These are phyloP conservation scores for Basileuterus tristriatus DNA, from an alignment of 2,797 vertebrate genomes.

Conservation along the genomic window DNA sequence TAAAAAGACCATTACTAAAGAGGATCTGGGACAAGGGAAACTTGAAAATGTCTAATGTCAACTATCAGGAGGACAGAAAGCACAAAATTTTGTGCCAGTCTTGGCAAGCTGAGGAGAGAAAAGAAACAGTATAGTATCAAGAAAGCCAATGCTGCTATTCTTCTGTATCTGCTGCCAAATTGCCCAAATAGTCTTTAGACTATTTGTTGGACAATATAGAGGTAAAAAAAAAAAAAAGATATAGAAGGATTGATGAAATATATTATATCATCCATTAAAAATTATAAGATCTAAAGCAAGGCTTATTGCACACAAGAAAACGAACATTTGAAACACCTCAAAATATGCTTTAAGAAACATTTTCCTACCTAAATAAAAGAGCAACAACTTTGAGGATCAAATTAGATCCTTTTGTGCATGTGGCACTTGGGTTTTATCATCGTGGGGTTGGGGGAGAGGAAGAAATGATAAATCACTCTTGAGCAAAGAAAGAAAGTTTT, in stretches of 20 bases:
- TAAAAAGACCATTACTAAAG: neutral
- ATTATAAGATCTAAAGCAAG: neutral
- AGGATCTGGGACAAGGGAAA: neutral
- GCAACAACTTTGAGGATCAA: neutral
- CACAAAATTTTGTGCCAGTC: neutral
- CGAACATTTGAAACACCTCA: neutral
- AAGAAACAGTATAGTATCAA: neutral
- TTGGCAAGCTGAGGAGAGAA: neutral
- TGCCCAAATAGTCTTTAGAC: neutral
- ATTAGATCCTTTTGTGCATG: neutral
- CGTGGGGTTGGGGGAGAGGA: accelerated
- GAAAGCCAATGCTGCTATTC: neutral
- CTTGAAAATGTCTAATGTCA: neutral
- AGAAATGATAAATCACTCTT: neutral
- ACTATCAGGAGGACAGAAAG: neutral
- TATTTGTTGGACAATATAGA: accelerated
- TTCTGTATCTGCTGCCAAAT: neutral
- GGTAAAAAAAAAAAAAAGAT: neutral
- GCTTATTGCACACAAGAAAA: neutral
- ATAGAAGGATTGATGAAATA: neutral
- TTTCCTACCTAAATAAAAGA: neutral
- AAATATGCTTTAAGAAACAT: neutral
- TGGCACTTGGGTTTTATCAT: neutral
- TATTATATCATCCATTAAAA: neutral
- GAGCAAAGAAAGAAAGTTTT: neutral